Evolutionary conservation across 30 jellyfish, hydroid and myxozoan genomes (phyloP).

Genomic region (Cassiopea xamachana): DNA sequence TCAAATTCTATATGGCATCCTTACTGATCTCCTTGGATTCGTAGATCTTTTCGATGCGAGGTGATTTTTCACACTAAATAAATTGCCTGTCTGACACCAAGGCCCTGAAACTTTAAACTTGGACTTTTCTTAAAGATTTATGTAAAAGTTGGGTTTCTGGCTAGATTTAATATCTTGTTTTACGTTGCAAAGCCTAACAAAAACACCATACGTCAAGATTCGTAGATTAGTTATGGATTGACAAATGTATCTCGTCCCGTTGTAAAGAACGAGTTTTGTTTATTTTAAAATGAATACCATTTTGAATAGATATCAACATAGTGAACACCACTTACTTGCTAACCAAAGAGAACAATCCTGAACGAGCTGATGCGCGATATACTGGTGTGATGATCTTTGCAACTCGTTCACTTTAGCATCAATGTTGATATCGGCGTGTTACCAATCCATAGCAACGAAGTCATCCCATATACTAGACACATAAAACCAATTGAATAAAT

Average conservation of each 20-base stretch:
- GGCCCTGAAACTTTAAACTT: too few relatives aligned
- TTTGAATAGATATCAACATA: conserved; percentile 28
- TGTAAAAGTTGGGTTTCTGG: too few relatives aligned
- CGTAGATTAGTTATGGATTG: not conserved
- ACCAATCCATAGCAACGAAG: conserved; percentile 46
- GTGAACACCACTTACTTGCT: conserved; percentile 40
- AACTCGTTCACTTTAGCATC: not conserved
- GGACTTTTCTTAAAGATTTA: too few relatives aligned
- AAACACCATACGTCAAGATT: not conserved
- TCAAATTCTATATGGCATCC: too few relatives aligned
- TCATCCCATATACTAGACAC: conserved; percentile 35
- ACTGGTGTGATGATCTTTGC: not conserved
- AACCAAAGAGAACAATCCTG: conserved; percentile 2
- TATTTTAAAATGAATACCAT: not conserved
- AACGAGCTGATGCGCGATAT: not conserved
- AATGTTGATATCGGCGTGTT: conserved; percentile 10
- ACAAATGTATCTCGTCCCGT: not conserved
- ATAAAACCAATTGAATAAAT: conserved; percentile 57
- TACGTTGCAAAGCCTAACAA: not conserved
- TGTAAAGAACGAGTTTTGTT: not conserved
- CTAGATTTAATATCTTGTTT: not conserved
- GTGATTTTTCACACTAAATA: too few relatives aligned
- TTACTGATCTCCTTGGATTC: too few relatives aligned
- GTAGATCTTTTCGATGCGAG: too few relatives aligned
- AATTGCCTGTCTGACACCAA: too few relatives aligned